Base-by-base conservation (phyloP, 2,113 vertebrate species). In the Haplochromis burtoni region DNA sequence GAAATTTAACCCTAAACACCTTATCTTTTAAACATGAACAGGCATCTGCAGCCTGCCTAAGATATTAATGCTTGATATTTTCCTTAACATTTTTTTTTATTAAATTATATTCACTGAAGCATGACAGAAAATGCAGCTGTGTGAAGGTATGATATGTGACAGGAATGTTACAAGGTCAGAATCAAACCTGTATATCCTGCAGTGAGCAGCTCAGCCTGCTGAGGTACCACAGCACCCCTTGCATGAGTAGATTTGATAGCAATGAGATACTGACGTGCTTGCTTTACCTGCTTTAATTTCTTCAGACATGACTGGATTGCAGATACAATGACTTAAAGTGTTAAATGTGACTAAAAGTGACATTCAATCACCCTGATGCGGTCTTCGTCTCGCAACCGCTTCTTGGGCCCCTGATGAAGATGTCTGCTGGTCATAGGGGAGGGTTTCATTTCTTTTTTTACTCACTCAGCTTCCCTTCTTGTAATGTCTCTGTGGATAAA, bases 21-120 rank as follows among this genome's bases (percentile, higher is more conserved):
- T 92, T 82, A 93, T 94, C 91, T 94, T 94, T 95, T 88, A 95
- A 94, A 93, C 93, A 94, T 93, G 82, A 93, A 80, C 82, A 63
- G 19, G 87, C 49, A 73, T 11, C 14, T 31, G n/a, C 61, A 85
- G 78, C 19, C 87, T 63, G 82, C 82, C 49, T 21, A 8, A 87
- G 42, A 92, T 83, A 55, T 82, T 86, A 92, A 91, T 91, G 38
- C 12, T 81, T 89, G 76, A 93, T 88, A 57, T 87, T 86, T 89
- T 84, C 79, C 45, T 26, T 6, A 35, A 51, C 19, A 16, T 66
- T 54, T 49, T 84, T 59, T 29, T 21, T 8, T 0, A 87, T 90
- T 80, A 51, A 91, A 91, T 91, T 76, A 55, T 79, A 42, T 29
- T 16, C 54, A 40, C 19, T 5, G 24, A 63, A 16, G n/a, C 49